These are phyloP conservation scores for Sinosuthora webbiana DNA, from an alignment of 2,113 vertebrate species.

Conservation along the genomic window DNA sequence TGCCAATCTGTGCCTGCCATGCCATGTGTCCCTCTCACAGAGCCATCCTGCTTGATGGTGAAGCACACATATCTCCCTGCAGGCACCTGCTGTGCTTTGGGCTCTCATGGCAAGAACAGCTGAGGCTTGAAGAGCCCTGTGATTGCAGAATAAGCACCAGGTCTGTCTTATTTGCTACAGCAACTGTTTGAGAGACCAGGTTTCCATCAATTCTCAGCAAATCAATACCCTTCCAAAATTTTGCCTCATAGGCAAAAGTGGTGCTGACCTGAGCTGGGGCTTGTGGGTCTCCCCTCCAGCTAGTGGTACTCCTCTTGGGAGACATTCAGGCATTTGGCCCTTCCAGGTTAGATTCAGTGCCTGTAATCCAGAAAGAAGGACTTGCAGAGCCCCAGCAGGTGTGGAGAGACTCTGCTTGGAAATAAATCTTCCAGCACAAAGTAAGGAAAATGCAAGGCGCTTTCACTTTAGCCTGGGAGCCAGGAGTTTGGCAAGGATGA, in stretches of 20 bases:
- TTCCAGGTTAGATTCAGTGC: not conserved
- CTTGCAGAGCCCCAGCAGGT: not conserved
- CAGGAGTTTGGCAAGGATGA: not conserved
- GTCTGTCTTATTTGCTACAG: not conserved
- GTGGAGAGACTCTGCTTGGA: not conserved
- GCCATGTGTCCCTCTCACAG: not conserved
- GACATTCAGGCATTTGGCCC: not conserved
- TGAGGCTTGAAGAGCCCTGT: not conserved
- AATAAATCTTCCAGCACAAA: not conserved
- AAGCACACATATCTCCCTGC: accelerated
- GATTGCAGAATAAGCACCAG: not conserved
- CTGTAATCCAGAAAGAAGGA: not conserved
- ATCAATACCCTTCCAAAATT: not conserved
- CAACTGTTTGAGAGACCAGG: not conserved
- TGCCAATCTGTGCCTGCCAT: not conserved
- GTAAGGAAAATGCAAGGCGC: not conserved
- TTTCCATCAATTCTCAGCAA: not conserved
- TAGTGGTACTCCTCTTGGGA: not conserved
- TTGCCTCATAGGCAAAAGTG: not conserved
- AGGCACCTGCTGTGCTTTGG: not conserved
- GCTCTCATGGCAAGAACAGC: not conserved
- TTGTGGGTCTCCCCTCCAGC: not conserved
- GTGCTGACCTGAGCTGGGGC: not conserved
- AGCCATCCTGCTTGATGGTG: not conserved
- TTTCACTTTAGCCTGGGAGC: not conserved